A percentile compares a stretch with the other conserved stretches of the same genome.
Evolutionary conservation across 2,113 vertebrate genomes (phyloP).

Genomic region (Hyaena hyaena): DNA sequence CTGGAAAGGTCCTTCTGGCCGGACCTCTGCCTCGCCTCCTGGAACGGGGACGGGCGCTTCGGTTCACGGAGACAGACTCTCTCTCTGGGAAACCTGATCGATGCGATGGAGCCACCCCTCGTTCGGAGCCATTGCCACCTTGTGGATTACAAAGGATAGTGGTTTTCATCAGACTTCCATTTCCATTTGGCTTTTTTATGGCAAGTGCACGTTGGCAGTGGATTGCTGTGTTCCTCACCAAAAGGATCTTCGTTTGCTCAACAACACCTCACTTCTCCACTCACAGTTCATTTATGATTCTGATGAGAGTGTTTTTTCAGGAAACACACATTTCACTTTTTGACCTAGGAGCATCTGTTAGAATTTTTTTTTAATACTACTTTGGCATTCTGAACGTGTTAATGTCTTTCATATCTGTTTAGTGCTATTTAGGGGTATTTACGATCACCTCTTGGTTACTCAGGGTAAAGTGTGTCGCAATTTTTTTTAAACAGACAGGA

Average conservation of each 20-base stretch:
- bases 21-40: neutral
- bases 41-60: neutral
- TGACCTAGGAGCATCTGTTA: conserved; percentile 90
- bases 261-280: conserved; percentile 82
- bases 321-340: conserved; percentile 89
- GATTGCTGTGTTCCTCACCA: conserved; percentile 71
- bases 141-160: conserved; percentile 78
- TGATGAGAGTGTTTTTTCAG: conserved; percentile 84
- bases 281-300: conserved; percentile 88
- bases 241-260: conserved; percentile 78
- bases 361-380: conserved; percentile 84
- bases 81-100: neutral
- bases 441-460: conserved; percentile 89
- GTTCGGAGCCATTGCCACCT: conserved; percentile 82
- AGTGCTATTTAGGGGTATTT: conserved; percentile 91
- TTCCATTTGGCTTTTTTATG: conserved; percentile 67
- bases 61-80: neutral
- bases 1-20: neutral
- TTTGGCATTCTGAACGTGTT: conserved; percentile 89
- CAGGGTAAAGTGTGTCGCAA: conserved; percentile 87
- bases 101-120: neutral
- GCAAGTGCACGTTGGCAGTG: conserved; percentile 58
- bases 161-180: conserved; percentile 67
- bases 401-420: conserved; percentile 89
- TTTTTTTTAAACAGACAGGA: conserved; percentile 88